These are phyloP conservation scores for Rhinoraja longicauda DNA, from an alignment of 2,797 vertebrate species.

Conservation along the genomic window DNA sequence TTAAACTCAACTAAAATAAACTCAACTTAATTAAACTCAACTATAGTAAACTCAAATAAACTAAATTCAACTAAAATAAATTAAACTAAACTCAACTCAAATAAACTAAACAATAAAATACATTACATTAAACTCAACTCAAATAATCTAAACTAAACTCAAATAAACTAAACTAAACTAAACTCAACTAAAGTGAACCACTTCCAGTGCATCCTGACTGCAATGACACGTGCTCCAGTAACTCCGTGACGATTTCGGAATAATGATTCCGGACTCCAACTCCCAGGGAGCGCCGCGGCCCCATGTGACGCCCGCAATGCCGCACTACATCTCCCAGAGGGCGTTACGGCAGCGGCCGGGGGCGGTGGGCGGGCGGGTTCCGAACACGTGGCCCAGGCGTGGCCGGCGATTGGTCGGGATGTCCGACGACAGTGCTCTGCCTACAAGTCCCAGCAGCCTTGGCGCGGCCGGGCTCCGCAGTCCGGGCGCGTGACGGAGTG, in stretches of 20 bases:
- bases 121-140: no score
- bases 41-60: no score
- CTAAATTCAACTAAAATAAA: no score
- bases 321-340: background rate
- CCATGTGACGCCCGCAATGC: background rate
- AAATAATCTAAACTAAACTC: no score
- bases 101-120: no score
- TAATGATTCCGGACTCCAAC: background rate
- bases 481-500: background rate
- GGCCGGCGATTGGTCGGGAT: conserved; percentile 15
- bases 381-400: accelerated
- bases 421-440: background rate
- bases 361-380: accelerated
- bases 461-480: accelerated
- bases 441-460: background rate
- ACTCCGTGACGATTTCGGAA: background rate
- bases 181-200: no score
- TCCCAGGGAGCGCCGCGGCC: background rate
- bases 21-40: no score
- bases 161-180: no score
- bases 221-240: background rate
- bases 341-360: background rate
- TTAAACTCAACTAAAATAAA: no score
- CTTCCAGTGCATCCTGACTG: no score
- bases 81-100: no score